Evolutionary conservation across 2,113 vertebrate species (phyloP).

Genomic region (Thamnophis sirtalis): DNA sequence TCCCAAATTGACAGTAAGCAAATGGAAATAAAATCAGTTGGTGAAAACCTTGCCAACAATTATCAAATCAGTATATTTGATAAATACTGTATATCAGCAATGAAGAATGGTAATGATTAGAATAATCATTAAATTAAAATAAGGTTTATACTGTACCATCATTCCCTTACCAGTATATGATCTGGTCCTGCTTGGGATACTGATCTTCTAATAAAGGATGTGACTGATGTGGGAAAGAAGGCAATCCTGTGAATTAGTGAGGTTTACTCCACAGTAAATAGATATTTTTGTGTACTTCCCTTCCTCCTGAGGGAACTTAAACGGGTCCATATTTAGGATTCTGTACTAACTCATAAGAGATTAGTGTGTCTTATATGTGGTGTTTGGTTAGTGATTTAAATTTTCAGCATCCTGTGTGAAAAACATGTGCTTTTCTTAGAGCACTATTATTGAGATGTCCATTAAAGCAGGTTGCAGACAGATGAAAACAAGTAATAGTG

Average conservation of each 20-base stretch:
- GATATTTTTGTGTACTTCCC: not conserved
- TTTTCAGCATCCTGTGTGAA: not conserved
- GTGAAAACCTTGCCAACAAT: not conserved
- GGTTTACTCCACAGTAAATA: not conserved
- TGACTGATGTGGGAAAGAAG: not conserved
- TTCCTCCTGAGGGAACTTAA: not conserved
- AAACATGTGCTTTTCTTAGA: not conserved
- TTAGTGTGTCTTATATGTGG: not conserved
- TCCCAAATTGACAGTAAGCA: not conserved
- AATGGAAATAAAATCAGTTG: not conserved
- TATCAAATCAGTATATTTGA: not conserved
- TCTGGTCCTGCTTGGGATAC: not conserved
- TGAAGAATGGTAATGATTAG: not conserved
- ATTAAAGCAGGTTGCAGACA: not conserved
- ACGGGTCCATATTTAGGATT: not conserved
- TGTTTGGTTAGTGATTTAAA: not conserved
- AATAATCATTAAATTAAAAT: not conserved
- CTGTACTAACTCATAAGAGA: not conserved
- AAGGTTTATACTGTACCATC: not conserved
- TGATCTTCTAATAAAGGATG: not conserved
- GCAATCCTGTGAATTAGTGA: not conserved
- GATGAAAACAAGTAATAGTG: not conserved
- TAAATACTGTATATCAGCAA: not conserved
- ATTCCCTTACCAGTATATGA: not conserved
- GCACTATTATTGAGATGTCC: not conserved